Conservation (phyloP, 2,888 invertebrate species). For the Mantis religiosa region DNA sequence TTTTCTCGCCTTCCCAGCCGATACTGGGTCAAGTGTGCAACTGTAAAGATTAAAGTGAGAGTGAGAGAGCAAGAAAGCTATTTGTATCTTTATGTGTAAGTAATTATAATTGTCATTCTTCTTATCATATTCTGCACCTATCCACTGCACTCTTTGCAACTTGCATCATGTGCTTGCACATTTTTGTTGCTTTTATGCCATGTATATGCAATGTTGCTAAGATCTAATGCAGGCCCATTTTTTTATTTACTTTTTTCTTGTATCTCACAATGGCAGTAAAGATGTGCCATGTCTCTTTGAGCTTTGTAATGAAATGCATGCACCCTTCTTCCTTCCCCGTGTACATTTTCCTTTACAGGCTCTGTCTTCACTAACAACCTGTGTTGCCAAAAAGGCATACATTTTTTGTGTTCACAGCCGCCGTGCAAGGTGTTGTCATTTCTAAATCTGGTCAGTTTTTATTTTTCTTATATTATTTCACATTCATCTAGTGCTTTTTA, state of each 20-base stretch:
- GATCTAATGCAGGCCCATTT: background rate
- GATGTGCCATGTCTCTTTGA: background rate
- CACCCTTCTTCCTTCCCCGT: background rate
- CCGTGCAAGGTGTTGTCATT: background rate
- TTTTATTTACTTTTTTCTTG: background rate
- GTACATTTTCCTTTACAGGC: background rate
- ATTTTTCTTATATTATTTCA: background rate
- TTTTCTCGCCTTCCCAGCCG: conserved; percentile 26
- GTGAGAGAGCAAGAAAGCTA: conserved; percentile 22
- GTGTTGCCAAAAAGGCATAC: background rate
- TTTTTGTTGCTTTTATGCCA: background rate
- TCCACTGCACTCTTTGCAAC: conserved; percentile 12
- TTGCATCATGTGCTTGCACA: background rate
- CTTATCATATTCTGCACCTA: conserved; percentile 9
- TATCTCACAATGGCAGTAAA: background rate
- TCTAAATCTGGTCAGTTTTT: conserved; percentile 24
- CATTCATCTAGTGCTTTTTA: background rate
- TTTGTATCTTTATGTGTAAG: conserved; percentile 31
- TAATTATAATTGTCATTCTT: conserved; percentile 25
- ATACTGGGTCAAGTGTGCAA: conserved; percentile 22
- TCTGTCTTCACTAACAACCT: background rate
- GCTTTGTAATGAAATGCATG: background rate
- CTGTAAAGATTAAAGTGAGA: conserved; percentile 13
- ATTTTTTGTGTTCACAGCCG: conserved; percentile 17
- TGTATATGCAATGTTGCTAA: background rate